phyloP scores from a whole-genome alignment of 2,888 invertebrate species.

The Oscheius sp. region DNA sequence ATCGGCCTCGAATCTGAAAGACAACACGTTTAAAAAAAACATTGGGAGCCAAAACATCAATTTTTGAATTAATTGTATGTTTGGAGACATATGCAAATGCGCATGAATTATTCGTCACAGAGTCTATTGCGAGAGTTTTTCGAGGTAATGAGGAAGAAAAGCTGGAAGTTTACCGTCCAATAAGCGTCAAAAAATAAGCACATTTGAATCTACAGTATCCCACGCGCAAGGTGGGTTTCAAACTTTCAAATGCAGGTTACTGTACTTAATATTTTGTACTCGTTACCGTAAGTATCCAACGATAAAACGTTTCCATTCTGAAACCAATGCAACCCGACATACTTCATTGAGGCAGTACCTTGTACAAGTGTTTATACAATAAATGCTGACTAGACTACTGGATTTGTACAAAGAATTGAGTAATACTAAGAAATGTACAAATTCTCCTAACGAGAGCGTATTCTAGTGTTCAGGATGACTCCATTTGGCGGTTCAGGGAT shows the following conservation, averaged over 20 bases:
- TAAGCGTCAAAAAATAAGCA: too few relatives aligned
- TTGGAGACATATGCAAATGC: neutral
- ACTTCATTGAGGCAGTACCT: constrained; percentile 1
- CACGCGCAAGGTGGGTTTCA: too few relatives aligned
- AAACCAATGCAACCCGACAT: neutral
- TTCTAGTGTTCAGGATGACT: constrained; percentile 9
- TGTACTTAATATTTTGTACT: too few relatives aligned
- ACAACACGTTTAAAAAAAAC: neutral
- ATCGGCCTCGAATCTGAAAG: constrained; percentile 13
- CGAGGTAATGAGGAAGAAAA: too few relatives aligned
- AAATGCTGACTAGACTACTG: neutral
- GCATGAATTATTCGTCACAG: too few relatives aligned
- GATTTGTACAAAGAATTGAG: constrained; percentile 18
- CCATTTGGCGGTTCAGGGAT: constrained; percentile 15
- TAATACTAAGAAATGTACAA: neutral
- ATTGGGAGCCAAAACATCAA: neutral
- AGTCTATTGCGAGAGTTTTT: too few relatives aligned
- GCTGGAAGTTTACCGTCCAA: too few relatives aligned
- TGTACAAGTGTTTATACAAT: neutral
- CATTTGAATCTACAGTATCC: too few relatives aligned
- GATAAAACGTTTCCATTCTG: neutral
- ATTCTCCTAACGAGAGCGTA: constrained; percentile 14
- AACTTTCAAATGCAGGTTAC: too few relatives aligned
- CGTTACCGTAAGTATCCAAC: neutral
- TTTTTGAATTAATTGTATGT: neutral